phyloP scores from a whole-genome alignment of 2,113 vertebrate genomes.

The Merops nubicus region DNA sequence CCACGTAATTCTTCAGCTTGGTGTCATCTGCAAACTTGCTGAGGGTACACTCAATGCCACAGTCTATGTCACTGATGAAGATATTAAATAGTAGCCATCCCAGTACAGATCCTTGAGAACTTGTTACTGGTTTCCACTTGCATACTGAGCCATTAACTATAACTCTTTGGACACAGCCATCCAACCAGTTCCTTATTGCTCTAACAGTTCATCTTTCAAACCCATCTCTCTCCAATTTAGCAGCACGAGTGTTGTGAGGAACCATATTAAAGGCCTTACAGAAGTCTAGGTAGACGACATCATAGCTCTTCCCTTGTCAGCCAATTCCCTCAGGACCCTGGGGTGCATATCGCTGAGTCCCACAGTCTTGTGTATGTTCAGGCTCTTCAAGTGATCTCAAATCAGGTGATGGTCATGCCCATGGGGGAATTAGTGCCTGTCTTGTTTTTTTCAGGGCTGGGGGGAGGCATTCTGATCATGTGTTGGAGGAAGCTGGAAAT shows the following conservation, averaged over 20 bases:
- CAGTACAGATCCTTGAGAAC: neutral
- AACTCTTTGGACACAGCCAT: neutral
- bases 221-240: neutral
- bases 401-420: neutral
- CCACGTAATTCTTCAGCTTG: too few species aligned
- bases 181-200: neutral
- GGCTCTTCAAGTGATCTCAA: rapidly evolving
- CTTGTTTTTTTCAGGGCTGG: neutral
- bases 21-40: neutral
- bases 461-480: neutral
- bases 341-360: neutral
- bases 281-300: neutral
- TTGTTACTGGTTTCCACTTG: neutral
- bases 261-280: neutral
- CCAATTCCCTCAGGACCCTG: neutral
- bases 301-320: neutral
- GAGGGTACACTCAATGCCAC: neutral
- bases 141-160: neutral
- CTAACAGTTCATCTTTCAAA: neutral
- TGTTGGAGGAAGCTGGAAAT: neutral
- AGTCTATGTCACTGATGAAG: neutral
- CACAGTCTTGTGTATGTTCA: neutral
- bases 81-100: neutral
- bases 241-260: neutral
- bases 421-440: neutral